A percentile compares a stretch with the other conserved stretches of the same genome.
Evolutionary conservation across 2,888 invertebrate genomes (phyloP).

Genomic region (Campoplex nolae): DNA sequence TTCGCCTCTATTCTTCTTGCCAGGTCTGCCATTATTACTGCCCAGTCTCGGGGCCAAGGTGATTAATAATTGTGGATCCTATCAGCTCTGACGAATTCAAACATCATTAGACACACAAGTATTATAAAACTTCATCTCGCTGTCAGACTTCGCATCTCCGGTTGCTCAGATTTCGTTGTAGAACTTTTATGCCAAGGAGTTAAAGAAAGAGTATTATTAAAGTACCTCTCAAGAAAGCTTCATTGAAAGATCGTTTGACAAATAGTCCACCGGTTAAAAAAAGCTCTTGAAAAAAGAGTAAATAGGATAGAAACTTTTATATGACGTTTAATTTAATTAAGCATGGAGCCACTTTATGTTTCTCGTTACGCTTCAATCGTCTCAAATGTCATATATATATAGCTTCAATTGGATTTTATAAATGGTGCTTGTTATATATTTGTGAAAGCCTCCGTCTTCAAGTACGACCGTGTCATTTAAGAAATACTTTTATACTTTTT

Average conservation of each 20-base stretch:
- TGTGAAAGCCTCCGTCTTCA: not conserved
- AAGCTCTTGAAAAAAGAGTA: slow-evolving; percentile 3
- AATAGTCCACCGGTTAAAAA: not conserved
- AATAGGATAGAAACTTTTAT: slow-evolving; percentile 8
- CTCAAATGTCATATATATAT: slow-evolving; percentile 2
- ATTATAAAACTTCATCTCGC: slow-evolving; percentile 10
- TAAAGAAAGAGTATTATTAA: slow-evolving; percentile 4
- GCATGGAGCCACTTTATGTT: not conserved
- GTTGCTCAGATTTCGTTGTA: slow-evolving; percentile 54
- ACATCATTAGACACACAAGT: slow-evolving; percentile 61
- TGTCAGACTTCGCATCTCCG: slow-evolving; percentile 36
- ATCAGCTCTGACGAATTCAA: slow-evolving; percentile 55
- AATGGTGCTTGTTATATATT: not conserved
- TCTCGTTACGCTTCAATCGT: slow-evolving; percentile 4
- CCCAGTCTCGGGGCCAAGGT: slow-evolving; percentile 36
- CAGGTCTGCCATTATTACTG: not conserved
- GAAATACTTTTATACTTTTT: not conserved
- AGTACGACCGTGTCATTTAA: not conserved
- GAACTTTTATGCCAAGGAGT: slow-evolving; percentile 56
- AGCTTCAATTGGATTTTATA: not conserved
- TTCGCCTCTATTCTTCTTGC: not conserved
- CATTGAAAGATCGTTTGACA: slow-evolving; percentile 7
- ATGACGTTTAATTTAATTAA: slow-evolving; percentile 3
- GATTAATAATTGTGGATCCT: slow-evolving; percentile 69
- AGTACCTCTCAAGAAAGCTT: slow-evolving; percentile 3